These are phyloP conservation scores for Enteromius viviparus DNA, from an alignment of 2,797 vertebrate species.

Conservation along the genomic window DNA sequence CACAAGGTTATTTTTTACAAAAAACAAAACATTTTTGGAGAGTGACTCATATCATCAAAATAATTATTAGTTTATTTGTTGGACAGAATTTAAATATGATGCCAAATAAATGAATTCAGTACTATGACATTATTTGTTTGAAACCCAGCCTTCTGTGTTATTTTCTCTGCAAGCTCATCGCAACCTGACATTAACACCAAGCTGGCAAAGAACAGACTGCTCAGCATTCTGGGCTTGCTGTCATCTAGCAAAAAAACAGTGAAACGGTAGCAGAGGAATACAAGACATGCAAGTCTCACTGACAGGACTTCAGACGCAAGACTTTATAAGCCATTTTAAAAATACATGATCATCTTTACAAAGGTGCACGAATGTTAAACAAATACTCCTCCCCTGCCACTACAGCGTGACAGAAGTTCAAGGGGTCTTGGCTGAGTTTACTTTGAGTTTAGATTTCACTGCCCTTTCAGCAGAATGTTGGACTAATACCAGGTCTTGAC, in stretches of 20 bases:
- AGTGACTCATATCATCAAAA: not conserved
- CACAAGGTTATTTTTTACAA: too few species aligned
- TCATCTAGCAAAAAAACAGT: constrained; percentile 58
- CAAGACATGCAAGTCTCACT: not conserved
- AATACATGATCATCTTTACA: not conserved
- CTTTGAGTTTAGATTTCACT: constrained; percentile 39
- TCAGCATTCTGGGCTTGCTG: constrained; percentile 75
- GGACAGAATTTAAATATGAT: constrained; percentile 6
- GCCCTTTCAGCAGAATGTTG: constrained; percentile 50
- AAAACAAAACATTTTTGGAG: too few species aligned
- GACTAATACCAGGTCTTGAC: constrained; percentile 44
- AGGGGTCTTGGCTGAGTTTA: constrained; percentile 29
- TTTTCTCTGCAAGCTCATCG: constrained; percentile 13
- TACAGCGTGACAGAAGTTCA: constrained; percentile 24
- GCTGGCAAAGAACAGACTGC: constrained; percentile 59
- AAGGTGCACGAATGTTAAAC: constrained; percentile 20
- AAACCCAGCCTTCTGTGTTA: not conserved
- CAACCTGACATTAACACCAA: constrained; percentile 10
- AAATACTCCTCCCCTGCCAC: constrained; percentile 10
- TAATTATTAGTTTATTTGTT: not conserved
- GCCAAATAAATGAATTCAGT: not conserved
- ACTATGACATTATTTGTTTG: not conserved
- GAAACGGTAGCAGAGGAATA: not conserved
- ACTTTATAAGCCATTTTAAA: not conserved
- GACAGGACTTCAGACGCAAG: not conserved